phyloP scores from a whole-genome alignment of 2,888 invertebrate genomes.

The Cyclophora albipunctata region DNA sequence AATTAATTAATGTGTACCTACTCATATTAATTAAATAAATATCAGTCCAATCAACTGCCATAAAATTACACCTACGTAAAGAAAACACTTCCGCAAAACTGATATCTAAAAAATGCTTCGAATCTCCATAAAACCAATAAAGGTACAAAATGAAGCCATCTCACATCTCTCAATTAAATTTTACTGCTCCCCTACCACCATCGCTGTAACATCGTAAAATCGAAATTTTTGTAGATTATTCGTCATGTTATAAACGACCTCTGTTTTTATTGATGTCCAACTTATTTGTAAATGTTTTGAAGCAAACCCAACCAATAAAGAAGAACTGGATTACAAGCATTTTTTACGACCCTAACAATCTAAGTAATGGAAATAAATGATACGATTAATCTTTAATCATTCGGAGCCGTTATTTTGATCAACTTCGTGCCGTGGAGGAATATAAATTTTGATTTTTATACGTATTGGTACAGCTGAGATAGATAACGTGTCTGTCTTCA shows the following conservation, averaged over 20 bases:
- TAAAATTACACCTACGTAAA: too few relatives aligned
- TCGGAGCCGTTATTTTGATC: conserved; percentile 22
- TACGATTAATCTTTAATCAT: conserved; percentile 26
- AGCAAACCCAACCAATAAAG: conserved; percentile 29
- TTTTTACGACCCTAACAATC: conserved; percentile 31
- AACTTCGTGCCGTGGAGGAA: conserved; percentile 8
- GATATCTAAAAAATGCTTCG: too few relatives aligned
- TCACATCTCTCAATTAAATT: conserved; percentile 5
- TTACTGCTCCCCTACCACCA: conserved; percentile 13
- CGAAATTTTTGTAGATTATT: conserved; percentile 24
- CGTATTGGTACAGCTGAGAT: conserved; percentile 8
- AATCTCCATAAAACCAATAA: too few relatives aligned
- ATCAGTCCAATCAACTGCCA: too few relatives aligned
- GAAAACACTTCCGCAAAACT: too few relatives aligned
- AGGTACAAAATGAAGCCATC: conserved; percentile 1
- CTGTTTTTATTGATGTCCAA: conserved; percentile 44
- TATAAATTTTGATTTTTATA: conserved; percentile 13
- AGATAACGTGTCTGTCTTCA: conserved; percentile 2
- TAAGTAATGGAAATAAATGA: conserved; percentile 35
- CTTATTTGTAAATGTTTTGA: conserved; percentile 48
- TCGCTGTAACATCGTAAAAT: conserved; percentile 18
- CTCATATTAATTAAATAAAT: too few relatives aligned
- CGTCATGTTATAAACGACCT: conserved; percentile 46
- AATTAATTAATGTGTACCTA: too few relatives aligned
- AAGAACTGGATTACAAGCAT: conserved; percentile 22